Percentiles rank a stretch among this genome's conserved stretches.
Conservation (phyloP, 2,888 invertebrate genomes). For the Drosophila cracens region DNA sequence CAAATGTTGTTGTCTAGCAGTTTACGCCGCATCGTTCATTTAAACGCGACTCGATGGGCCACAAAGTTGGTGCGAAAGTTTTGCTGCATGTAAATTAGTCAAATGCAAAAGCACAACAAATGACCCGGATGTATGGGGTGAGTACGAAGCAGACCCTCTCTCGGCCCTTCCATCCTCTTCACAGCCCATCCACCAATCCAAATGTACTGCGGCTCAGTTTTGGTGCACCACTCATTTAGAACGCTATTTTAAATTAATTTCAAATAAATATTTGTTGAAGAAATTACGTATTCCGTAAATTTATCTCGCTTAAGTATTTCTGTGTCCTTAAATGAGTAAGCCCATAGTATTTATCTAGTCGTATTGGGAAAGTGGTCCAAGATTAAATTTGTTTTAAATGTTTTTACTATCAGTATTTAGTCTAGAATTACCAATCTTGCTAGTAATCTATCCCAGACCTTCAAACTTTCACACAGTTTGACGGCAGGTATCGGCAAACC, state of each 20-base stretch:
- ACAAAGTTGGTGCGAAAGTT: conserved; percentile 43
- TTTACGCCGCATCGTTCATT: conserved; percentile 60
- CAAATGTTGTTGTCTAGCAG: conserved; percentile 42
- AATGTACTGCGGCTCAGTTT: neutral
- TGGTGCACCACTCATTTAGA: neutral
- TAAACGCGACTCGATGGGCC: conserved; percentile 33
- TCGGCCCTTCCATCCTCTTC: neutral
- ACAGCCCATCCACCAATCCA: neutral
- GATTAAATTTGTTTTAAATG: neutral
- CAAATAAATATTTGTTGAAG: neutral
- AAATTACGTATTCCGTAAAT: neutral
- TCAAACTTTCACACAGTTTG: no score
- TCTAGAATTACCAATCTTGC: no score
- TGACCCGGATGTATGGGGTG: conserved; percentile 20
- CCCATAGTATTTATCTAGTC: neutral
- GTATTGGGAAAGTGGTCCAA: neutral
- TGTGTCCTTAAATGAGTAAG: neutral
- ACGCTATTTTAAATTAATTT: neutral
- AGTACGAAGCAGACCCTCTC: no score
- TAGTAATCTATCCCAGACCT: no score
- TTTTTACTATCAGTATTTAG: neutral
- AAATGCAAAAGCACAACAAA: conserved; percentile 45
- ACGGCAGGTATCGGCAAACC: neutral
- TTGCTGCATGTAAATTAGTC: conserved; percentile 42
- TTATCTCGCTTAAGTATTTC: neutral